Conservation (phyloP, 2,113 vertebrate genomes). For the Eubucco bourcierii region DNA sequence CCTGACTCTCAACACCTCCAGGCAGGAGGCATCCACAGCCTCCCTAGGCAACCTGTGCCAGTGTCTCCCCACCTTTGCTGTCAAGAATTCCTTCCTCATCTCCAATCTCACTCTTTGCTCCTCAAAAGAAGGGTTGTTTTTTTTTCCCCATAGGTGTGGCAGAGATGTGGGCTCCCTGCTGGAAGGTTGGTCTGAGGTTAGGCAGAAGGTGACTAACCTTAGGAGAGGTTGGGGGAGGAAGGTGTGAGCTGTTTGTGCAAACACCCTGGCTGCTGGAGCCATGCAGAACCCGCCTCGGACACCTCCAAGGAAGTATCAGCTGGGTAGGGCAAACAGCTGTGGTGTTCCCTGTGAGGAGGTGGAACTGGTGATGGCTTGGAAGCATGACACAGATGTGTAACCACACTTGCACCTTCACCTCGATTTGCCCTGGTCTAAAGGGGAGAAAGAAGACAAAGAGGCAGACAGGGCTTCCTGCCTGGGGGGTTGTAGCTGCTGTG, state of each 20-base stretch:
- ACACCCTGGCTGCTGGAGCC: background rate
- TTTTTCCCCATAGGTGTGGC: background rate
- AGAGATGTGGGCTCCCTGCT: background rate
- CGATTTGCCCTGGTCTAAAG: rapidly evolving
- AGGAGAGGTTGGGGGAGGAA: background rate
- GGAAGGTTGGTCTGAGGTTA: background rate
- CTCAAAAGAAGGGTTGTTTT: background rate
- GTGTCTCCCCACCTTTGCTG: too few relatives aligned
- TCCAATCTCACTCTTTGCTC: background rate
- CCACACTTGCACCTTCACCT: background rate
- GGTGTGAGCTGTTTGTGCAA: background rate
- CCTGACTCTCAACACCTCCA: too few relatives aligned
- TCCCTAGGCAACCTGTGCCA: too few relatives aligned
- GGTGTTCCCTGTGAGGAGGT: background rate
- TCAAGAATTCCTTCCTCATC: too few relatives aligned
- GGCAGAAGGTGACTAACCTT: background rate
- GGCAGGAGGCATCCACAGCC: too few relatives aligned
- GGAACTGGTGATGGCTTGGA: background rate
- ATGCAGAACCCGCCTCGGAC: background rate
- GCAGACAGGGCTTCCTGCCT: background rate
- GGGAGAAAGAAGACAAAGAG: background rate
- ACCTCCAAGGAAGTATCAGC: background rate
- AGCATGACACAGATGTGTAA: background rate
- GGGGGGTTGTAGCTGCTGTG: background rate
- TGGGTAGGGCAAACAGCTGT: background rate